A percentile compares a stretch with the other conserved stretches of the same genome.
phyloP scores from a whole-genome alignment of 2,888 invertebrate species.

The Apomyelois bistriatella region DNA sequence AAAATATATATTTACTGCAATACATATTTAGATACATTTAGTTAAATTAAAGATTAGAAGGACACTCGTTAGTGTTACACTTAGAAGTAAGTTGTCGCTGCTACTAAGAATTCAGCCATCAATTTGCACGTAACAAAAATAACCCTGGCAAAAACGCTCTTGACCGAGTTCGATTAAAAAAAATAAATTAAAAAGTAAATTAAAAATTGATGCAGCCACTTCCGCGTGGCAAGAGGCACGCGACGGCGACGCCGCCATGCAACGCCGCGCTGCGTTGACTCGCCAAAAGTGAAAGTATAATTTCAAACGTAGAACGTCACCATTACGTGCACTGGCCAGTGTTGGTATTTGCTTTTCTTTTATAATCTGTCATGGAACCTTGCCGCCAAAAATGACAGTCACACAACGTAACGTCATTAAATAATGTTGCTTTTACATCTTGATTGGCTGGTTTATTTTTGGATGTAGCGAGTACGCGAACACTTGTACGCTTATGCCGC shows the following conservation, averaged over 20 bases:
- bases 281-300: conserved; percentile 53
- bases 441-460: conserved; percentile 6
- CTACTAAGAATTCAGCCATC: no score
- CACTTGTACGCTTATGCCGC: not conserved
- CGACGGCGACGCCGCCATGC: conserved; percentile 16
- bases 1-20: no score
- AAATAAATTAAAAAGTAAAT: conserved; percentile 9
- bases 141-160: conserved; percentile 4
- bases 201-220: not conserved
- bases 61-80: no score
- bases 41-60: no score
- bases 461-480: not conserved
- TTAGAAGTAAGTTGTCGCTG: no score
- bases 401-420: conserved; percentile 1
- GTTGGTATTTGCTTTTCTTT: conserved; percentile 31
- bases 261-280: conserved; percentile 24
- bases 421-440: not conserved
- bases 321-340: conserved; percentile 34
- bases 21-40: no score
- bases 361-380: conserved; percentile 18
- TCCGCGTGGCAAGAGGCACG: conserved; percentile 14
- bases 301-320: conserved; percentile 48
- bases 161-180: conserved; percentile 13
- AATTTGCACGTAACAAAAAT: not conserved
- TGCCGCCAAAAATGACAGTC: conserved; percentile 11